Evolutionary conservation across 92 coral and sea anemone genomes (phyloP), one percentile per base, ranked within the genome.

Genomic region (Palythoa caribaeorum): DNA sequence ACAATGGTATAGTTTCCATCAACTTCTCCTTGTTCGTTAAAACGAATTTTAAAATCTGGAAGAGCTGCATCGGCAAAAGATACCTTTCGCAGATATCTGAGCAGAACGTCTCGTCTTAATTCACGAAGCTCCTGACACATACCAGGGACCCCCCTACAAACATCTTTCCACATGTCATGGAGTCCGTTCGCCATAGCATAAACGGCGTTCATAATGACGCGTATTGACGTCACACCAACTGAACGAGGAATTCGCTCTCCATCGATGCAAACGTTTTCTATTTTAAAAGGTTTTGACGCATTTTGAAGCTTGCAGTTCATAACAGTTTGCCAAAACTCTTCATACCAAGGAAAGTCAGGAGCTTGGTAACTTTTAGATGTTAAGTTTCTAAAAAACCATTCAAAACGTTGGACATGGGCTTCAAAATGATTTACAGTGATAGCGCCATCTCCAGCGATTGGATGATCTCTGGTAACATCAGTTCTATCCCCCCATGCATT

Each of bases 111-210:
- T 2, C 92, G 68, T 71, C 76, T 78, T 36, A 85, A 2, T 3
- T 12, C 39, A 11, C 87, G 81, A 21, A 79, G 73, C 35, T 84
- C 76, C n/a, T 75, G 76, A 59, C 92, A 90, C 44, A 39, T 68
- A 35, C 78, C 78, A 38, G 72, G 59, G 21, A 83, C 52, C 14
- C 63, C 84, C n/a, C 40, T 36, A 59, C 92, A 89, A 69, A 37
- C 70, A 59, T 85, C 83, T 55, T 72, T 86, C 74, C 88, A 66
- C 83, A 71, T 85, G 38, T 78, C 71, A 80, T 90, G 55, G 8
- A 90, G 83, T 44, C 89, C 92, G 47, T 85, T 51, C 62, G 84
- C 87, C 92, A 90, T 90, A 36, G 92, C 92, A 70, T 90, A 86
- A 40, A 90, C 87, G 1, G 92, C 89, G 71, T 90, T 90, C 83